Evolutionary conservation across 1,140 invertebrate species (phyloP).

Genomic region (Gerris buenoi): DNA sequence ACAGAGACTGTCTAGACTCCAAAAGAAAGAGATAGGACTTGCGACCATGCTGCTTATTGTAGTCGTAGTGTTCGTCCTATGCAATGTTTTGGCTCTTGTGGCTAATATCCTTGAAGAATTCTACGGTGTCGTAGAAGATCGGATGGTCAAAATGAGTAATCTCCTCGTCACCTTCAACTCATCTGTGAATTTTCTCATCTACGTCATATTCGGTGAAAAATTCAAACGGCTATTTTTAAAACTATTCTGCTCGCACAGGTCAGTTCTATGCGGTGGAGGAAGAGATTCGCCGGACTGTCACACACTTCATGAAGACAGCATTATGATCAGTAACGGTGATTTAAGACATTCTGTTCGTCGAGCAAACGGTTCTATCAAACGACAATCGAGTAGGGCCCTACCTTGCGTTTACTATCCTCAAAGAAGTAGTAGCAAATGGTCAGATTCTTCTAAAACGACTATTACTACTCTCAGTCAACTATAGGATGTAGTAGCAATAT

Average conservation of each 20-base stretch:
- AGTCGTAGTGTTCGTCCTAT: conserved; percentile 85
- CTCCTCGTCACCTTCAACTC: conserved; percentile 92
- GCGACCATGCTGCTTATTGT: conserved; percentile 88
- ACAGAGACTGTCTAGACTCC: conserved; percentile 58
- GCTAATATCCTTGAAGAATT: conserved; percentile 76
- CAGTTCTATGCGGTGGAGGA: conserved; percentile 35
- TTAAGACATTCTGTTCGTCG: conserved; percentile 34
- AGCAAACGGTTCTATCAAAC: conserved; percentile 10
- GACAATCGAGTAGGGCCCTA: conserved; percentile 26
- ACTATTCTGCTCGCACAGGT: conserved; percentile 57
- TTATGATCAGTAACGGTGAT: conserved; percentile 53
- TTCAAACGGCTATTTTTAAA: conserved; percentile 80
- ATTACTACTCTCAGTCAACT: conserved; percentile 15
- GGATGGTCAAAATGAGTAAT: conserved; percentile 73
- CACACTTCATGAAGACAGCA: conserved; percentile 54
- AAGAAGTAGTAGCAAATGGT: conserved; percentile 3
- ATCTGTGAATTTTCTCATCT: conserved; percentile 92
- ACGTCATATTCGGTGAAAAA: conserved; percentile 92
- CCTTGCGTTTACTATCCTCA: conserved; percentile 51
- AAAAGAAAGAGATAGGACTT: conserved; percentile 71
- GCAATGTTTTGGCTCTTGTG: conserved; percentile 78
- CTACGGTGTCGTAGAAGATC: conserved; percentile 46
- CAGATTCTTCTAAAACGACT: conserved; percentile 10
- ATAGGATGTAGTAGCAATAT: no score
- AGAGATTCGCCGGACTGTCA: conserved; percentile 51